Percentiles rank a stretch among this genome's conserved stretches.
Evolutionary conservation across 2,113 vertebrate genomes (phyloP).

Genomic region (Parotia lawesii): DNA sequence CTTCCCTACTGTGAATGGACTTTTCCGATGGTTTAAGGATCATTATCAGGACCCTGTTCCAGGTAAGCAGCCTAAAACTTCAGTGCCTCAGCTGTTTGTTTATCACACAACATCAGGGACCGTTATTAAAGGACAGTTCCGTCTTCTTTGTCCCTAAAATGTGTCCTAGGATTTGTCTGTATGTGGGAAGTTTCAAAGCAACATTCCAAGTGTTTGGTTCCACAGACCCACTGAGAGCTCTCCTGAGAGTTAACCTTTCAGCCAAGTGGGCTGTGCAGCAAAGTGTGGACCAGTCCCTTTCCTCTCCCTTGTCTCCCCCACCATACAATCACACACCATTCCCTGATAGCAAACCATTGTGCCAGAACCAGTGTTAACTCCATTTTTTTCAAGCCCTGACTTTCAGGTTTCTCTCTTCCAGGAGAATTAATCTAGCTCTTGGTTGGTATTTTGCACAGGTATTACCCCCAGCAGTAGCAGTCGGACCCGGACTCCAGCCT

Average conservation of each 20-base stretch:
- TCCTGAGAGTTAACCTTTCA: neutral
- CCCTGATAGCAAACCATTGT: neutral
- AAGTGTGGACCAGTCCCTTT: neutral
- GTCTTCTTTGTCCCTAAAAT: neutral
- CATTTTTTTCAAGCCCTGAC: neutral
- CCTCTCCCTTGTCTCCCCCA: neutral
- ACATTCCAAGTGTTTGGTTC: neutral
- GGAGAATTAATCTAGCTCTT: neutral
- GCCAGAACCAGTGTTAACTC: neutral
- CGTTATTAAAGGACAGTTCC: neutral
- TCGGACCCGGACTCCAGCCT: conserved; percentile 92
- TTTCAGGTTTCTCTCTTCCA: neutral
- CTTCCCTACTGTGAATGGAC: conserved; percentile 91
- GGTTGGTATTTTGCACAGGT: conserved; percentile 67
- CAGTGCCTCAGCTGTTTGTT: neutral
- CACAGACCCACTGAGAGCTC: neutral
- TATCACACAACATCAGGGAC: neutral
- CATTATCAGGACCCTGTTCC: conserved; percentile 97
- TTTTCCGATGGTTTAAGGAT: conserved; percentile 98
- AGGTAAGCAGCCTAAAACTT: conserved; percentile 68
- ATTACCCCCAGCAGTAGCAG: conserved; percentile 95
- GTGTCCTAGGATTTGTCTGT: neutral
- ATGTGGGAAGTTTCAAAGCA: neutral
- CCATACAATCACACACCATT: neutral
- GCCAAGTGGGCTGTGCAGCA: neutral